These are phyloP conservation scores for Amiota minor DNA, from an alignment of 2,888 invertebrate species.

Conservation along the genomic window DNA sequence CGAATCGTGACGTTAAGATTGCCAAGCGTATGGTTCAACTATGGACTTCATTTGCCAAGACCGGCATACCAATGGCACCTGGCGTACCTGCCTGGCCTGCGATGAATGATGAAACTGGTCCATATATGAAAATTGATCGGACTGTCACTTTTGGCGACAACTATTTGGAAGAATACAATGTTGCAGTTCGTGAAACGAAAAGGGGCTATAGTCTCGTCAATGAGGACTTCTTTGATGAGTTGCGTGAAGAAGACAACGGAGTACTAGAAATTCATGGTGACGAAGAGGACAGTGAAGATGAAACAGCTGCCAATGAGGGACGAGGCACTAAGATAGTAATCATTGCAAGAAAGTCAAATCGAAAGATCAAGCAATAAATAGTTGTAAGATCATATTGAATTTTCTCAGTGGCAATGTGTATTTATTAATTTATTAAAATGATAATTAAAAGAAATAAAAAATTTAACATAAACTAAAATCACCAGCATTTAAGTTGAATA, in stretches of 20 bases:
- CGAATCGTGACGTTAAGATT: conserved; percentile 71
- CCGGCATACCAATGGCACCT: conserved; percentile 65
- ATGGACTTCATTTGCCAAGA: conserved; percentile 72
- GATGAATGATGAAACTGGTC: conserved; percentile 69
- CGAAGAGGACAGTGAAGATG: conserved; percentile 34
- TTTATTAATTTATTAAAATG: too few relatives aligned
- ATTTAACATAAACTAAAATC: too few relatives aligned
- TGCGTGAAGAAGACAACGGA: conserved; percentile 48
- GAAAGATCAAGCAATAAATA: neutral
- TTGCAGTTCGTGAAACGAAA: conserved; percentile 62
- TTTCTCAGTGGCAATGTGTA: too few relatives aligned
- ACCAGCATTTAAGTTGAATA: too few relatives aligned
- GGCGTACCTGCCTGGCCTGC: conserved; percentile 67
- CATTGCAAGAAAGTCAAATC: conserved; percentile 53
- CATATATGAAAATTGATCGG: conserved; percentile 69
- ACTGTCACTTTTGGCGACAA: conserved; percentile 64
- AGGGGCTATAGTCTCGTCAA: conserved; percentile 65
- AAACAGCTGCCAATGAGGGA: conserved; percentile 40
- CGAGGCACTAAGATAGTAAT: conserved; percentile 56
- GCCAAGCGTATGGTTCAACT: conserved; percentile 74
- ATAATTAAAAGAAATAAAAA: too few relatives aligned
- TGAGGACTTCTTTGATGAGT: conserved; percentile 65
- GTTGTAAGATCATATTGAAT: too few relatives aligned
- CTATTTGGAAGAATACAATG: conserved; percentile 69
- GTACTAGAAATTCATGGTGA: conserved; percentile 36